Evolutionary conservation across 2,113 vertebrate species (phyloP).

Genomic region (Zosterops japonicus): DNA sequence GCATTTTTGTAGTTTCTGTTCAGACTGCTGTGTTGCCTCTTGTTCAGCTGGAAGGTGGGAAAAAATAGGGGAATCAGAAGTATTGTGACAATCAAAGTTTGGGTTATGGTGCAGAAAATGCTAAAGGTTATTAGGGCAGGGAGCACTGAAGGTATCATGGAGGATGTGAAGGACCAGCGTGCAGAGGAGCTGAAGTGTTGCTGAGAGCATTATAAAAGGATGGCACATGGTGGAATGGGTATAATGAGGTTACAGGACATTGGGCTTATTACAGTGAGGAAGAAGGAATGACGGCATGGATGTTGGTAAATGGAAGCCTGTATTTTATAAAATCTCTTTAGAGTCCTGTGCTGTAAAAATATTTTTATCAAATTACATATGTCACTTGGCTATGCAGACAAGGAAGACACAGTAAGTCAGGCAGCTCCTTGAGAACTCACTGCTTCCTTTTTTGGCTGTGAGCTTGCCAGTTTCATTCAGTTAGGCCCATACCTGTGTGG

Average conservation of each 20-base stretch:
- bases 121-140: background rate
- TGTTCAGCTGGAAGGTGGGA: background rate
- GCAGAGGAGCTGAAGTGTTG: background rate
- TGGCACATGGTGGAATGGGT: accelerated
- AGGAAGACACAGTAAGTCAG: background rate
- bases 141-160: background rate
- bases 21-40: background rate
- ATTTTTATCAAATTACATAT: slow-evolving; percentile 16
- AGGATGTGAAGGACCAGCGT: accelerated
- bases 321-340: background rate
- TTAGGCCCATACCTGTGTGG: background rate
- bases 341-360: background rate
- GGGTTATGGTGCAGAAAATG: background rate
- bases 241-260: background rate
- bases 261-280: background rate
- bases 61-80: background rate
- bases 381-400: background rate
- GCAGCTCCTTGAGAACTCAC: background rate
- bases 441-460: background rate
- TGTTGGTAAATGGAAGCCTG: background rate
- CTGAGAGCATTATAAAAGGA: background rate
- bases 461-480: background rate
- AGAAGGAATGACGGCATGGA: background rate
- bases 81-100: background rate
- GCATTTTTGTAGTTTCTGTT: background rate